Evolutionary conservation across 2,113 vertebrate species (phyloP), one percentile per base, ranked within the genome.

Genomic region (Aythya baeri): DNA sequence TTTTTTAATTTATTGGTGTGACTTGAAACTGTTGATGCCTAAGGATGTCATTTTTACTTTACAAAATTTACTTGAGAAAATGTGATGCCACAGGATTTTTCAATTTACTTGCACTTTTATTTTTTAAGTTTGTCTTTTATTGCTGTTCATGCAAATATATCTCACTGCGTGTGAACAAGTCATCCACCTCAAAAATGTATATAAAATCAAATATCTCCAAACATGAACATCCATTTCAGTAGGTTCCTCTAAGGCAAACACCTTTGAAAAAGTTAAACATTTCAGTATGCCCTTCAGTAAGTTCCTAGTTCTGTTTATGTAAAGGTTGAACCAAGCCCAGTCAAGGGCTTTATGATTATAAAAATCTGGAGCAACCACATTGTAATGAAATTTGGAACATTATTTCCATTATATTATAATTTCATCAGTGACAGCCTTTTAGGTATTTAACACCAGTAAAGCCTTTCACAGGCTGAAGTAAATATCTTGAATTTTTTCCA

Each of bases 391-490:
- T 26, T 77, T 7, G 41, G 34, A 86, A 52, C 58, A 73, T 82
- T 87, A 66, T 84, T 95, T 91, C 71, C 54, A 67, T 86, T 89
- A 83, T 88, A 80, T 70, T 77, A 20, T 71, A 89, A 83, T 91
- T 89, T 88, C 63, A 88, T 83, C 78, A 86, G 25, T 62, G 78
- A 87, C 34, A 80, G 63, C 41, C 12, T 73, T 83, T 79, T 52
- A 84, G 46, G 4, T 89, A 59, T 73, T 88, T 93, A 91, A 81
- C 22, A 81, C 8, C 22, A 83, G 83, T 63, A 67, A 3, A 83
- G 22, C 31, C 63, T 88, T 94, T 52, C 36, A 59, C 18, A 46
- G 59, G 43, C 59, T 88, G 36, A 83, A 79, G n/a, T 20, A n/a
- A 91, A 65, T 5, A 54, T 83, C 59, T 74, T 94, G 93, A 95